These are phyloP conservation scores for Neodiprion virginianus DNA, from an alignment of 1,140 invertebrate genomes.

Conservation along the genomic window DNA sequence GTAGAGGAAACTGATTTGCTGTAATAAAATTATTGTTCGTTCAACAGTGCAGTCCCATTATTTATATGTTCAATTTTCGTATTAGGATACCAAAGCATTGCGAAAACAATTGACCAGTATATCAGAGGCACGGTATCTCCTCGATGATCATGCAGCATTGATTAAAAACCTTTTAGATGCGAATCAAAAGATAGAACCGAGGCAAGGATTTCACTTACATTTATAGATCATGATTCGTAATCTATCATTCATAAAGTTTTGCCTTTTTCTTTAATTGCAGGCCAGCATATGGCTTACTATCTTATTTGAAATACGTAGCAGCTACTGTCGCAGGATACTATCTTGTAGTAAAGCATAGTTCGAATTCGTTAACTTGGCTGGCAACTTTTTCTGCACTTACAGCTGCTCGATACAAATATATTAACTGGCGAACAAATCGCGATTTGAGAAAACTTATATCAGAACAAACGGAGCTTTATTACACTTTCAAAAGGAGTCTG, in stretches of 20 bases:
- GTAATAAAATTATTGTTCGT: too few relatives aligned
- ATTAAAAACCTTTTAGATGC: constrained; percentile 40
- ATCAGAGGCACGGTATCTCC: constrained; percentile 43
- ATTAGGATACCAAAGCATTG: constrained; percentile 33
- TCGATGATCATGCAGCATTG: constrained; percentile 49
- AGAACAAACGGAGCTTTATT: constrained; percentile 47
- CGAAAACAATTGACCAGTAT: constrained; percentile 43
- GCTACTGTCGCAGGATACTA: constrained; percentile 26
- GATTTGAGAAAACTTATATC: constrained; percentile 39
- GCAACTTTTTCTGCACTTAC: constrained; percentile 29
- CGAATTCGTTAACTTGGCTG: constrained; percentile 26
- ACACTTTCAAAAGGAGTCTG: constrained; percentile 43
- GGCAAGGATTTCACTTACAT: constrained; percentile 31
- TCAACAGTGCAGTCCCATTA: too few relatives aligned
- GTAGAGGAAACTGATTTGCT: not conserved
- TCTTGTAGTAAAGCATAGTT: constrained; percentile 25
- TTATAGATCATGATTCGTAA: not conserved
- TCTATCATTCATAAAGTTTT: not conserved
- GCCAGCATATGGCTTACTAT: constrained; percentile 30
- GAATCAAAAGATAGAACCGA: constrained; percentile 28
- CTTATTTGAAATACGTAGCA: constrained; percentile 33
- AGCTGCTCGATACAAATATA: constrained; percentile 32
- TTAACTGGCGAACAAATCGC: constrained; percentile 24
- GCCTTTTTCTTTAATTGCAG: constrained; percentile 30
- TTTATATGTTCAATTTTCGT: not conserved